Conservation (phyloP, 2,888 invertebrate species). For the Drosophila nigricruria region DNA sequence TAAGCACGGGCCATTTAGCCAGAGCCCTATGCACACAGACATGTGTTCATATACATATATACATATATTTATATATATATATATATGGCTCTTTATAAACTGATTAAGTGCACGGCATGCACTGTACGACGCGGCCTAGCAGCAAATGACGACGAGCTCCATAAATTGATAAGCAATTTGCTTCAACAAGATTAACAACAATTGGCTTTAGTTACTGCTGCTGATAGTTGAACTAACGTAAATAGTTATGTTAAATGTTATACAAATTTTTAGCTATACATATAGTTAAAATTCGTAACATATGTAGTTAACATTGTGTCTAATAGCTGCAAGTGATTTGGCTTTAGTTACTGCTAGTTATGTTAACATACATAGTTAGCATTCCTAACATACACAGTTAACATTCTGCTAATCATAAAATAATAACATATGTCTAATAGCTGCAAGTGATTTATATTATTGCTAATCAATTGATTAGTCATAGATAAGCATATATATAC, state of each 20-base stretch:
- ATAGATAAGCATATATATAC: background rate
- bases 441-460: background rate
- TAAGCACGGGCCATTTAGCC: constrained; percentile 18
- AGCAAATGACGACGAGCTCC: constrained; percentile 36
- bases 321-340: constrained; percentile 13
- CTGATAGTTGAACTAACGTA: background rate
- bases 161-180: constrained; percentile 74
- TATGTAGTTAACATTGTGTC: background rate
- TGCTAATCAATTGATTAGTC: constrained; percentile 3
- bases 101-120: constrained; percentile 58
- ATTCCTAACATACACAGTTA: too few species aligned
- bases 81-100: constrained; percentile 38
- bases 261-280: constrained; percentile 26
- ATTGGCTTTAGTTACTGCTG: constrained; percentile 1
- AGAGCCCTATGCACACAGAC: constrained; percentile 13
- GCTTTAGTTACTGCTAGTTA: too few species aligned
- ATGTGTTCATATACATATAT: background rate
- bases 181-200: constrained; percentile 36
- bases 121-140: constrained; percentile 42
- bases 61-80: background rate
- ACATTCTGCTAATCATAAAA: background rate
- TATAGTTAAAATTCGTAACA: too few species aligned
- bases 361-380: background rate
- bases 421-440: constrained; percentile 33
- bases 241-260: constrained; percentile 5